These are phyloP conservation scores for Lepus townsendii DNA, from an alignment of 2,797 vertebrate genomes.

Conservation along the genomic window DNA sequence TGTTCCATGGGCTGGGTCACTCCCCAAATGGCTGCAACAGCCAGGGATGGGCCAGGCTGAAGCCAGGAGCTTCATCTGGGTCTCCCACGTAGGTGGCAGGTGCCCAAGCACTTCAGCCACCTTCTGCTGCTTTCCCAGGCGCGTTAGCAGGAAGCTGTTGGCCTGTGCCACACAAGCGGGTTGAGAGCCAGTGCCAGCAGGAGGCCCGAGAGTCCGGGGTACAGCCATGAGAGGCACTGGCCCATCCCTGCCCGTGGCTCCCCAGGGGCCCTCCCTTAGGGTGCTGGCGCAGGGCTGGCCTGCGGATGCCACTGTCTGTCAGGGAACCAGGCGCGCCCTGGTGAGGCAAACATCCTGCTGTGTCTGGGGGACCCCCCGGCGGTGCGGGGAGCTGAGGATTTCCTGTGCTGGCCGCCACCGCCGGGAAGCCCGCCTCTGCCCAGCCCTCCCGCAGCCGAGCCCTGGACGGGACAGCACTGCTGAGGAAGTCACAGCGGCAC, in stretches of 20 bases:
- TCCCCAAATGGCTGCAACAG: no score
- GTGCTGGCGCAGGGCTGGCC: background rate
- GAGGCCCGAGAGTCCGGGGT: background rate
- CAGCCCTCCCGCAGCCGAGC: accelerated
- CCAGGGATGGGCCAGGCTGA: no score
- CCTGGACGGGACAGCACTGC: conserved; percentile 70
- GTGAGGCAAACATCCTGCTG: background rate
- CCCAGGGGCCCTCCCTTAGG: background rate
- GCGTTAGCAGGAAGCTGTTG: no score
- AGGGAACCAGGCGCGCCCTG: background rate
- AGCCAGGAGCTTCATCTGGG: no score
- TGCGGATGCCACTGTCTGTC: background rate
- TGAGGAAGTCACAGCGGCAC: conserved; percentile 74
- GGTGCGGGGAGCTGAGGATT: background rate
- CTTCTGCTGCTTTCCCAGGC: no score
- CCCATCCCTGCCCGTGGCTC: background rate
- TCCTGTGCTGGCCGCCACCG: background rate
- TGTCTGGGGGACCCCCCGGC: background rate
- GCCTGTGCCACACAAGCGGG: no score
- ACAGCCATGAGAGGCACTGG: background rate
- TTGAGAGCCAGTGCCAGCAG: background rate
- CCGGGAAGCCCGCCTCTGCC: background rate
- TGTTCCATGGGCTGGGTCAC: no score
- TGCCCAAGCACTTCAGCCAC: no score
- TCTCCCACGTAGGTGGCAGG: no score